Conservation (phyloP, 2,113 vertebrate species). For the Lampris megalopsis region DNA sequence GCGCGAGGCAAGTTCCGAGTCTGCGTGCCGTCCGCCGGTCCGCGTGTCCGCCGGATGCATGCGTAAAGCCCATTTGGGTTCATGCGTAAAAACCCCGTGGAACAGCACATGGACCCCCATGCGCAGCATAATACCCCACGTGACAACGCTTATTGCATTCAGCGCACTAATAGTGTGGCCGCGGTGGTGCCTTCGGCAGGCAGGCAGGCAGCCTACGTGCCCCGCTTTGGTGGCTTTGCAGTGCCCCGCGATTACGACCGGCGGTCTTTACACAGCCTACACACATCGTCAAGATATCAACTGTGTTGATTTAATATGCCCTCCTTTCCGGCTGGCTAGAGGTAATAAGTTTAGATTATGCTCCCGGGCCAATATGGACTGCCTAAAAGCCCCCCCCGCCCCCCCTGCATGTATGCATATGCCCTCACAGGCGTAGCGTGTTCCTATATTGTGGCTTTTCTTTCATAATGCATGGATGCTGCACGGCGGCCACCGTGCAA, state of each 20-base stretch:
- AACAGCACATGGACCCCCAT: constrained; percentile 35
- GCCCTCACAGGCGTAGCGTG: constrained; percentile 17
- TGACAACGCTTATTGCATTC: constrained; percentile 48
- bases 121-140: constrained; percentile 51
- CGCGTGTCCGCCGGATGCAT: not conserved
- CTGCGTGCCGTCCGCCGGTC: no score
- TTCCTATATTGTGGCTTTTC: constrained; percentile 2
- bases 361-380: constrained; percentile 54
- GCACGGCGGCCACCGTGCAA: not conserved
- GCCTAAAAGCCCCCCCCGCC: constrained; percentile 31
- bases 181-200: not conserved
- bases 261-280: not conserved
- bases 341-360: constrained; percentile 88
- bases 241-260: not conserved
- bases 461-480: constrained; percentile 27
- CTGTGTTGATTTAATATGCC: constrained; percentile 74
- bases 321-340: constrained; percentile 80
- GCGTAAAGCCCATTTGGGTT: constrained; percentile 6
- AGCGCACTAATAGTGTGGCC: not conserved
- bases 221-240: constrained; percentile 7
- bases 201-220: not conserved
- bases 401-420: constrained; percentile 35
- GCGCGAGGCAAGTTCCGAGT: not conserved
- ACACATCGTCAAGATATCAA: constrained; percentile 9
- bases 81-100: constrained; percentile 51